Percentiles rank a stretch among this genome's conserved stretches.
phyloP scores from a whole-genome alignment of 2,888 invertebrate genomes.

The Agrilus cyanescens region DNA sequence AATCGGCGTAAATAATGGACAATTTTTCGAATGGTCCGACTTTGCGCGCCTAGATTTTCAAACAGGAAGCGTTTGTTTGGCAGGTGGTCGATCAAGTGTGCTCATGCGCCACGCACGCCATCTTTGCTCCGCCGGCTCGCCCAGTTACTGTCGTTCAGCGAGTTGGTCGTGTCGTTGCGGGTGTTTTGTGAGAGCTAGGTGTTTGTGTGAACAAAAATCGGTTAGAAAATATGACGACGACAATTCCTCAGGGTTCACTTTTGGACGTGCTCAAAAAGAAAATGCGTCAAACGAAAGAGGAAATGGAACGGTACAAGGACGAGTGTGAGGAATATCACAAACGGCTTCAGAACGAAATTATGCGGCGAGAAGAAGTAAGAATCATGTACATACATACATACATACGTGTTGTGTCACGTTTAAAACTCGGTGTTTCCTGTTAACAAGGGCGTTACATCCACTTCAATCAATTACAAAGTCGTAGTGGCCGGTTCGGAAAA shows the following conservation, averaged over 20 bases:
- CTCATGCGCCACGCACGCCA: constrained; percentile 32
- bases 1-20: too few relatives aligned
- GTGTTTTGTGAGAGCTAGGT: constrained; percentile 15
- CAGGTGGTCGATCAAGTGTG: constrained; percentile 22
- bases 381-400: neutral
- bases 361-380: constrained; percentile 97
- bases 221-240: constrained; percentile 59
- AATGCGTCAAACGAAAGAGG: constrained; percentile 98
- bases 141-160: constrained; percentile 28
- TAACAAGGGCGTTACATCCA: too few relatives aligned
- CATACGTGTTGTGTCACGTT: too few relatives aligned
- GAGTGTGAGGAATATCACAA: constrained; percentile 93
- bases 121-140: constrained; percentile 34
- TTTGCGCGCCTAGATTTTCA: constrained; percentile 13
- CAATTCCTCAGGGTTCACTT: constrained; percentile 84
- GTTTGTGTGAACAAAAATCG: constrained; percentile 9
- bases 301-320: constrained; percentile 97
- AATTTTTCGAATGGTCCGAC: too few relatives aligned
- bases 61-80: constrained; percentile 19
- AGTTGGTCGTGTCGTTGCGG: constrained; percentile 12
- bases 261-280: constrained; percentile 98
- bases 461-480: too few relatives aligned
- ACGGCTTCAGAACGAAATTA: constrained; percentile 88
- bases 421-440: too few relatives aligned
- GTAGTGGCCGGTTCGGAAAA: too few relatives aligned